Evolutionary conservation across 2,888 invertebrate genomes (phyloP), one percentile per base, ranked within the genome.

Genomic region (Cryptophagus acutangulus): DNA sequence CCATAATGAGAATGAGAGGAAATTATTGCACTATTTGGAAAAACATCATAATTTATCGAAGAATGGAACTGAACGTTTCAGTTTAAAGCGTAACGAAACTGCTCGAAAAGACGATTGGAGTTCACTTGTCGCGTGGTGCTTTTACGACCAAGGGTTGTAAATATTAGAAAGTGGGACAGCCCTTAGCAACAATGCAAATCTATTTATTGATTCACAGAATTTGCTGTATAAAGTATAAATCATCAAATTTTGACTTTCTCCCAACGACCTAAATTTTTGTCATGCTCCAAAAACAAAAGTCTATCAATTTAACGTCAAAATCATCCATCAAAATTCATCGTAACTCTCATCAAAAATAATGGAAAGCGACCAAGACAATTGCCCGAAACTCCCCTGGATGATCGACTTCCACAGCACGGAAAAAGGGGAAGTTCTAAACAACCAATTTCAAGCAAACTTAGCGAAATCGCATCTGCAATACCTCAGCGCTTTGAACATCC

Each of bases 381-480:
- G 66, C 43, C 66, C 68, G 0, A 61, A 59, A 47, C 45, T 67
- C 37, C 68, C 67, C 33, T 68, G 68, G 67, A 69, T 70, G 69
- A 58, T 70, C 15, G 65, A 69, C 29, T 70, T 67, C 38, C 63
- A 65, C 47, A 59, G 59, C 20, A 59, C 58, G 1, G 53, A 60
- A 10, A 53, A 62, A 12, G 62, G 63, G 10, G 55, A 49, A 33
- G 55, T 76, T 9, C 70, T 74, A 2, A 74, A 76, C 9, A 71
- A 72, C 40, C 76, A 77, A 57, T 46, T 75, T 1, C 43, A 62
- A 2, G 68, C 78, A 6, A 67, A 76, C 1, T 72, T 71, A 36
- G 76, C 77, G 0, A 36, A 51, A 3, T 70, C 71, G 1, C 66
- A 70, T 1, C 51, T 77, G 13, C 75, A 77, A 30, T 76, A 79